These are phyloP conservation scores for Trinorchestia longiramus DNA, from an alignment of 1,140 invertebrate species.

Conservation along the genomic window DNA sequence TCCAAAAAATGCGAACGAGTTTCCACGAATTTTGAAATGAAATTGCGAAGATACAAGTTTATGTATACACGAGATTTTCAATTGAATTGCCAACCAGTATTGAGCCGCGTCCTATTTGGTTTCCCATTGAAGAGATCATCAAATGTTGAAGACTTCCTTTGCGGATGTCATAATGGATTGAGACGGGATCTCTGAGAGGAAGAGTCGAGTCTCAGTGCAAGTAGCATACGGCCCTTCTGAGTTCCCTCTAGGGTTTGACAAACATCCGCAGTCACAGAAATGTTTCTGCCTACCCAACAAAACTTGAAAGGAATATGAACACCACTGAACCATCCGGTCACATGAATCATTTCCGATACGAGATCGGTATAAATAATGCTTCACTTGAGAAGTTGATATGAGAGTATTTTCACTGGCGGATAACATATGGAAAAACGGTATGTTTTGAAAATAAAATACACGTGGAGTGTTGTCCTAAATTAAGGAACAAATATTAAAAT, in stretches of 20 bases:
- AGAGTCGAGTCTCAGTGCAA: not conserved
- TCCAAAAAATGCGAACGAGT: not conserved
- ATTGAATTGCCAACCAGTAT: constrained; percentile 13
- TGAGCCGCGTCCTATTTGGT: not conserved
- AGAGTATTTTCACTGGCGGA: not conserved
- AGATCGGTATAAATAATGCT: not conserved
- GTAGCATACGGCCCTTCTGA: not conserved
- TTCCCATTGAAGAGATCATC: not conserved
- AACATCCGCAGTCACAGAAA: not conserved
- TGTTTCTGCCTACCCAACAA: not conserved
- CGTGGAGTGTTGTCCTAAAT: no score
- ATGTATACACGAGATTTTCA: constrained; percentile 4
- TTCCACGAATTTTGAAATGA: not conserved
- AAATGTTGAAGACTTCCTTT: constrained; percentile 24
- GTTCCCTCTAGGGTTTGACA: not conserved
- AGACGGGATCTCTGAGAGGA: not conserved
- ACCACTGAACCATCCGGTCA: not conserved
- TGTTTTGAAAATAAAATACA: no score
- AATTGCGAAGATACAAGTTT: not conserved
- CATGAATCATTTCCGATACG: not conserved
- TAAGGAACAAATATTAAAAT: no score
- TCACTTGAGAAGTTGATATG: not conserved
- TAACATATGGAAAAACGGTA: not conserved
- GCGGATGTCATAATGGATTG: constrained; percentile 45
- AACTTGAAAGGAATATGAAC: not conserved